Base-by-base conservation (phyloP, 2,797 vertebrate species). In the Phataginus tricuspis region DNA sequence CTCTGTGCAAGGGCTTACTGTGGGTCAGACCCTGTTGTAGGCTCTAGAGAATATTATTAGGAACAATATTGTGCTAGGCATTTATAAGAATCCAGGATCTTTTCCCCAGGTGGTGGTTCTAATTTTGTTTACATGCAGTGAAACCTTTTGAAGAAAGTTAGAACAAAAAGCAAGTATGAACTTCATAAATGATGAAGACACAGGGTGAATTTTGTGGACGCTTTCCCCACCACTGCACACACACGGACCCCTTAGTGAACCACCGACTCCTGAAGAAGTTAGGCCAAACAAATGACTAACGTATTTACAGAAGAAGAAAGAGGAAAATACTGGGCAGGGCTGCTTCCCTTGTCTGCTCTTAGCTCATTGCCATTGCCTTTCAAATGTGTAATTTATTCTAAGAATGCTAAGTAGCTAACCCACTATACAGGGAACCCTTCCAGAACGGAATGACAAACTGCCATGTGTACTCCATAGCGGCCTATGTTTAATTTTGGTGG, bases 131-230 rank as follows among this genome's bases (percentile, higher is more conserved):
- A 59, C 37, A 39, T 31, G 39, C 25, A 78, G 69, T 74, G 42
- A 92, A 91, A 63, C 2, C 4, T 89, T 93, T 85, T 49, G 13
- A 19, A 66, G 11, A 89, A 86, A 90, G 15, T 80, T 34, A 45
- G 79, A 75, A 82, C 78, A 51, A 31, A 89, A 63, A 90, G 55
- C 2, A 45, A 45, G 10, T 18, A 5, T 68, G 83, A 79, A 19
- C 19, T 90, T 72, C 57, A 11, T 63, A 89, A 89, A 29, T 75
- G 27, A 51, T 66, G 45, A 68, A 53, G 55, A 23, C 2, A 1
- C 15, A 45, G 25, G 37, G 69, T 71, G 29, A 39, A 66, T 78
- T 92, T 83, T 74, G 31, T 55, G 45, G 15, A 49, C 2, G 42
- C 7, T 69, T 74, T 61, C 2, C 4, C 4, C 9, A n/a, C 1